Conservation (phyloP, 2,888 invertebrate genomes). For the Caenorhabditis angaria region DNA sequence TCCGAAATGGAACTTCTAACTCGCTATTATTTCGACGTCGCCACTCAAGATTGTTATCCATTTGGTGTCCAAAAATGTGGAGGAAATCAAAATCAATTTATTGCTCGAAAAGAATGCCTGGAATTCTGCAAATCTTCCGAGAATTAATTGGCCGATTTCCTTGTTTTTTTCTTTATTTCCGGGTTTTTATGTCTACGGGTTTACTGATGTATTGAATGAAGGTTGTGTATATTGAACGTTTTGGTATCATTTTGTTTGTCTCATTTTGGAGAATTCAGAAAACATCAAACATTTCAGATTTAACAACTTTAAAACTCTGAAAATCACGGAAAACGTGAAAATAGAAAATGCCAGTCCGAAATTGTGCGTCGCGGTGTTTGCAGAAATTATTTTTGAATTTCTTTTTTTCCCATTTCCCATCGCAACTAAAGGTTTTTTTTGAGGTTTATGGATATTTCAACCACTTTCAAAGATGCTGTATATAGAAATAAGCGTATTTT, state of each 20-base stretch:
- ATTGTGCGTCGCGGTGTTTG: no score
- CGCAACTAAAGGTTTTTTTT: no score
- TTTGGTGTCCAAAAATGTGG: slow-evolving; percentile 62
- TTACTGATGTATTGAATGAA: neutral
- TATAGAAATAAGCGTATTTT: no score
- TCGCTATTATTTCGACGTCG: slow-evolving; percentile 54
- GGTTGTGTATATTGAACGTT: no score
- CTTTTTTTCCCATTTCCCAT: no score
- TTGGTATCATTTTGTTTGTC: neutral
- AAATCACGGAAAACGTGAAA: no score
- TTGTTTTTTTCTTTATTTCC: neutral
- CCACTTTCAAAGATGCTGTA: no score
- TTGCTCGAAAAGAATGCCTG: slow-evolving; percentile 24
- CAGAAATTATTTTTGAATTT: no score
- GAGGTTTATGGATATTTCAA: no score
- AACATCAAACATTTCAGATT: no score
- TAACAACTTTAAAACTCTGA: no score
- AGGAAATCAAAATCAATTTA: slow-evolving; percentile 42
- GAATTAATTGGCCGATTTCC: neutral
- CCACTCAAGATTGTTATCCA: slow-evolving; percentile 67
- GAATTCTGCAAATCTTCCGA: slow-evolving; percentile 35
- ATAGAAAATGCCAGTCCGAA: no score
- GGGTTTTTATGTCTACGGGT: neutral
- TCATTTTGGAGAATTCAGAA: neutral
- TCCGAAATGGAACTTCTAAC: slow-evolving; percentile 49